Conservation (phyloP, 1,140 invertebrate species). For the Drosophila tropicalis region DNA sequence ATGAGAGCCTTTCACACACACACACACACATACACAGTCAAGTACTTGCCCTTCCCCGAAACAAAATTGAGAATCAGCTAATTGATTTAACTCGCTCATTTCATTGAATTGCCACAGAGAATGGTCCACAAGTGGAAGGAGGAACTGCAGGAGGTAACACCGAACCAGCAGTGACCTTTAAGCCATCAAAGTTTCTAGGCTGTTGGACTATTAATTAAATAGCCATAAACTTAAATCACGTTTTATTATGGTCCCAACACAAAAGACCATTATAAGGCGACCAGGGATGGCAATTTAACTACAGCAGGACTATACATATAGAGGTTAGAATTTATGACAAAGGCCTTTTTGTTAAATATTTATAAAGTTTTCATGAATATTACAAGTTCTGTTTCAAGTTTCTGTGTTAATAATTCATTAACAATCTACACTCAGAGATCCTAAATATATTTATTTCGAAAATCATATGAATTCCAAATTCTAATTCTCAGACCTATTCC, state of each 20-base stretch:
- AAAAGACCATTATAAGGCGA: conserved; percentile 6
- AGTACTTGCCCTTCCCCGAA: conserved; percentile 27
- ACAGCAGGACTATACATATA: background rate
- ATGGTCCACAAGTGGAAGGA: too few relatives aligned
- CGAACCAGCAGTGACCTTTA: conserved; percentile 27
- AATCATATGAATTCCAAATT: too few relatives aligned
- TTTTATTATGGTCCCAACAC: conserved; percentile 38
- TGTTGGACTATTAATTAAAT: conserved; percentile 70
- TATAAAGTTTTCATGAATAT: too few relatives aligned
- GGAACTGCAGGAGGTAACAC: conserved; percentile 1
- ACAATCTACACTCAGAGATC: too few relatives aligned
- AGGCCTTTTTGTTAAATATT: too few relatives aligned
- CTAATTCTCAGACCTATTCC: too few relatives aligned
- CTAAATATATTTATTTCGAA: too few relatives aligned
- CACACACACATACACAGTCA: conserved; percentile 34
- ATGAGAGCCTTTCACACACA: conserved; percentile 42
- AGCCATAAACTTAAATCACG: conserved; percentile 67
- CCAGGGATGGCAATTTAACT: conserved; percentile 26
- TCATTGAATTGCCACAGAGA: conserved; percentile 46
- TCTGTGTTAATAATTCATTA: too few relatives aligned
- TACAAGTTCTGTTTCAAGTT: too few relatives aligned
- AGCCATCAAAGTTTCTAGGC: conserved; percentile 46
- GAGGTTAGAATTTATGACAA: too few relatives aligned
- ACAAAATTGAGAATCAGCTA: conserved; percentile 21
- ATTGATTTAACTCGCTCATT: conserved; percentile 56